Percentiles rank a stretch among this genome's conserved stretches.
Conservation (phyloP, 23 tunicate genomes). For the Styela clava region DNA sequence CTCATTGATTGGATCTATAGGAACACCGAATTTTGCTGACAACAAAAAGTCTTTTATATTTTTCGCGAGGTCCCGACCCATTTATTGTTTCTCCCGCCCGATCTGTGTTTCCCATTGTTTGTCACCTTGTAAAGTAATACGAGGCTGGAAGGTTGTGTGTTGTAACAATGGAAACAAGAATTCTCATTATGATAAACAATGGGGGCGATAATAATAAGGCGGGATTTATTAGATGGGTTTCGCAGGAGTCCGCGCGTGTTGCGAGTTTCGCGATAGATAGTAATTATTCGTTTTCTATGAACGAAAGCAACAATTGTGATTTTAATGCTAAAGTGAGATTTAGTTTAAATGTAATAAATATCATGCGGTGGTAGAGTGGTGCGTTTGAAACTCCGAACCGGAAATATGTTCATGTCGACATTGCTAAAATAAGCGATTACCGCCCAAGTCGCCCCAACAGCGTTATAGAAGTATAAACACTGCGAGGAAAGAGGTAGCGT, state of each 20-base stretch:
- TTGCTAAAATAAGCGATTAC: too few species aligned
- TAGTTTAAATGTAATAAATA: too few species aligned
- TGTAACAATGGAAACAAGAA: slow-evolving; percentile 12
- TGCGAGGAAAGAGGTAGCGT: too few species aligned
- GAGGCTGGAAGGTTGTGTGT: slow-evolving; percentile 31
- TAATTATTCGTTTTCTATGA: background rate
- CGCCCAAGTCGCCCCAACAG: too few species aligned
- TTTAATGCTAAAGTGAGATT: too few species aligned
- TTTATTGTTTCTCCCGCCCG: slow-evolving; percentile 10
- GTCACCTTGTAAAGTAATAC: slow-evolving; percentile 40
- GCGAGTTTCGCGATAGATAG: background rate
- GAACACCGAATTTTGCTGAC: slow-evolving; percentile 6
- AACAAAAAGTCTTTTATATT: background rate
- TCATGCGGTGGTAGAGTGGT: too few species aligned
- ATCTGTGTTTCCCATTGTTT: slow-evolving; percentile 6
- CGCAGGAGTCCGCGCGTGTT: slow-evolving; percentile 4
- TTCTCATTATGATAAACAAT: slow-evolving; percentile 4
- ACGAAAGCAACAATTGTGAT: too few species aligned
- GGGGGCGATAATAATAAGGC: background rate
- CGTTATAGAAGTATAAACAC: too few species aligned
- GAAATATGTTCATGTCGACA: too few species aligned
- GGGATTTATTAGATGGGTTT: background rate
- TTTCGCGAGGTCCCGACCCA: background rate
- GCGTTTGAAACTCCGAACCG: too few species aligned
- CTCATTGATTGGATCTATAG: too few species aligned